A percentile compares a stretch with the other conserved stretches of the same genome.
phyloP scores from a whole-genome alignment of 2,888 invertebrate genomes.

The Eristalis pertinax region DNA sequence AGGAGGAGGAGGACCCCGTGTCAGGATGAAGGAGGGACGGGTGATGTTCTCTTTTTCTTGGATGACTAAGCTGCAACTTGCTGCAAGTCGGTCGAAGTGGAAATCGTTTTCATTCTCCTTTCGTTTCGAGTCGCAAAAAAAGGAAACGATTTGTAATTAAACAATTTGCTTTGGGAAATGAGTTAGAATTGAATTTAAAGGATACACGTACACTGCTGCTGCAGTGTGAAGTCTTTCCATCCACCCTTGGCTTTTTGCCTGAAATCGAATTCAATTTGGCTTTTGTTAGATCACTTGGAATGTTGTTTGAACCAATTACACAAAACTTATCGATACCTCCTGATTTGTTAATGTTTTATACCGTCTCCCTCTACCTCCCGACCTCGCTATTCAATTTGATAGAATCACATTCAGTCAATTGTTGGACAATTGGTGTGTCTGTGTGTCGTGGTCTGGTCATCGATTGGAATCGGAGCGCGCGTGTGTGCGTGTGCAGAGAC shows the following conservation, averaged over 20 bases:
- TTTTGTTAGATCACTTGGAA: slow-evolving; percentile 50
- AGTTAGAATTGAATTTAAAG: slow-evolving; percentile 35
- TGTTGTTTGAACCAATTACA: slow-evolving; percentile 28
- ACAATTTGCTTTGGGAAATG: slow-evolving; percentile 56
- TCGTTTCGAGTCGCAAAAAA: neutral
- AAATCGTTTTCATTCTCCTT: slow-evolving; percentile 1
- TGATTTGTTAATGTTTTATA: slow-evolving; percentile 24
- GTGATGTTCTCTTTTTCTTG: slow-evolving; percentile 9
- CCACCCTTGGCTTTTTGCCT: neutral
- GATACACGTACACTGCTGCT: neutral
- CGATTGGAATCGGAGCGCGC: neutral
- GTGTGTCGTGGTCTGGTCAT: neutral
- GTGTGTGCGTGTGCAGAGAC: neutral
- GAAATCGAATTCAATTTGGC: slow-evolving; percentile 10
- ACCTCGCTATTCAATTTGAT: neutral
- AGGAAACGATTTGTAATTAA: slow-evolving; percentile 65
- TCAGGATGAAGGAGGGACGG: too few species aligned
- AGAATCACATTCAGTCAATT: neutral
- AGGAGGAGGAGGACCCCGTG: neutral
- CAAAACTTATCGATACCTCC: neutral
- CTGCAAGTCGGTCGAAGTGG: slow-evolving; percentile 7
- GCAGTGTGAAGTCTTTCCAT: too few species aligned
- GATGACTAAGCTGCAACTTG: slow-evolving; percentile 44
- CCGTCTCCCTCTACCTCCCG: neutral
- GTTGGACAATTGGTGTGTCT: neutral